Evolutionary conservation across 2,113 vertebrate species (phyloP), one percentile per base, ranked within the genome.

Genomic region (Thamnaconus septentrionalis): DNA sequence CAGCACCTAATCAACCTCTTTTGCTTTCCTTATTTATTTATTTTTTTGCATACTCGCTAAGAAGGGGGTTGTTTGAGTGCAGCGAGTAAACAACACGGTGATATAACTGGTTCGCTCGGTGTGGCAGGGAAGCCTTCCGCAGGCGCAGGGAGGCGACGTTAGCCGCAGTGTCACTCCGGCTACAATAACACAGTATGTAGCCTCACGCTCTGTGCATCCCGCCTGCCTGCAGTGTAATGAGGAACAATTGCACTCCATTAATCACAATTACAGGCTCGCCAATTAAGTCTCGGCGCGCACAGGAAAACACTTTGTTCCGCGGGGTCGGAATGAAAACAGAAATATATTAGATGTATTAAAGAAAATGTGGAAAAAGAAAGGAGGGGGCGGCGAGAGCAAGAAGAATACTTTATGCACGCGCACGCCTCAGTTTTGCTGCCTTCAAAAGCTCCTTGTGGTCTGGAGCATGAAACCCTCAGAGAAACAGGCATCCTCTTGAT

Each of bases 401-500:
- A 60, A 31, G 44, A 79, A 57, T 5, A 65, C 18, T 8, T 6
- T 47, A 64, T 48, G 77, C 7, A 50, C 10, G 8, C 4, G 2
- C 66, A 71, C 68, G 60, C 18, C 18, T 31, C 18, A 31, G 18
- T 31, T 65, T 59, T 69, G 60, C 64, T 75, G 68, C 59, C 57
- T 71, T 76, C 53, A 75, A 70, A 72, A 12, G 44, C 58, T 64
- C 64, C 44, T 78, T 43, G 8, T 63, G 69, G 61, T 64, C 68
- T 66, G 54, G 60, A 71, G 71, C 60, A 31, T 45, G n/a, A 57
- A 70, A 66, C 50, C 62, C 65, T 71, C 53, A 61, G 82, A 83
- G 78, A 64, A 49, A 73, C 18, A 31, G 18, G 18, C 18, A 49
- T 71, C 56, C 69, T 66, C 73, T 82, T 79, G 53, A 79, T 86